Percentiles rank a stretch among this genome's conserved stretches.
Conservation (phyloP, 2,113 vertebrate species). For the Hydrolagus affinis region DNA sequence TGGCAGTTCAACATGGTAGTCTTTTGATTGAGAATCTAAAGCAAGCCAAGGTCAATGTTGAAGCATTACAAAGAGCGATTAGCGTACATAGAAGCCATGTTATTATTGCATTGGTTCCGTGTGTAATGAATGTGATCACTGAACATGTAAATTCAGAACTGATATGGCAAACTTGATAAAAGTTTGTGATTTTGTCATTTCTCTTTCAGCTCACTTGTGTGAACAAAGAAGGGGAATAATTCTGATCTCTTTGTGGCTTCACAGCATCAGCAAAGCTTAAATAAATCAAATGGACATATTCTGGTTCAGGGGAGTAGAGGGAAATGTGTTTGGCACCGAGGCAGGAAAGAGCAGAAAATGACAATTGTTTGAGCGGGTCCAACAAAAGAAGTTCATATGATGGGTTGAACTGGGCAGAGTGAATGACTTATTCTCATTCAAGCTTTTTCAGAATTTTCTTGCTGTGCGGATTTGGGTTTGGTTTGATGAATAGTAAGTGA, state of each 20-base stretch:
- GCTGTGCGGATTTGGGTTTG: no score
- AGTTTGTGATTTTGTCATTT: background rate
- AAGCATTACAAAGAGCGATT: background rate
- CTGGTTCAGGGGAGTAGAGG: background rate
- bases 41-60: background rate
- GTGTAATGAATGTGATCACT: background rate
- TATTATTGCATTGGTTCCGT: background rate
- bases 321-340: background rate
- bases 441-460: background rate
- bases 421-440: background rate
- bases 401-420: background rate
- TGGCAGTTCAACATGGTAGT: background rate
- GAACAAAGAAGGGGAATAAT: background rate
- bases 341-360: background rate
- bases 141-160: background rate
- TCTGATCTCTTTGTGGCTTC: background rate
- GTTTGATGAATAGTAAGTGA: no score
- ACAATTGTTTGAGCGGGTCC: background rate
- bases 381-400: background rate
- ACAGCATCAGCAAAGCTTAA: background rate
- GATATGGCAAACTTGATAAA: background rate
- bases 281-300: background rate
- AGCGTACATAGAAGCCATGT: background rate
- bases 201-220: background rate
- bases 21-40: conserved; percentile 1